These are phyloP conservation scores for Lasioglossum figueresi DNA, from an alignment of 2,888 invertebrate species.

Conservation along the genomic window DNA sequence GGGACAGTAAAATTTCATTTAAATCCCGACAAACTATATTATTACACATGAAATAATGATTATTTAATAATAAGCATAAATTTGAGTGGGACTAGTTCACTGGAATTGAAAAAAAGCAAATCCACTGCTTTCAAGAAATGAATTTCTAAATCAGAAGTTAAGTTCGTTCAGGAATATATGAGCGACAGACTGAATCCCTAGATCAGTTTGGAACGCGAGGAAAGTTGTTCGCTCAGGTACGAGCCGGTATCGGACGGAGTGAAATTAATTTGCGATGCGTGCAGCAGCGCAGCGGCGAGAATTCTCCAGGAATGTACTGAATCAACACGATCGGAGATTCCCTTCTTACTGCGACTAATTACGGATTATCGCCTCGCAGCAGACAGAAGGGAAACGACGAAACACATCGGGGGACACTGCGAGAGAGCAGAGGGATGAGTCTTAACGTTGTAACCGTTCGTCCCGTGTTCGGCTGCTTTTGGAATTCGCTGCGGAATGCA, in stretches of 20 bases:
- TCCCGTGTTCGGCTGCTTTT: constrained; percentile 61
- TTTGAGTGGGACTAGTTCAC: too few species aligned
- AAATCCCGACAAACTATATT: too few species aligned
- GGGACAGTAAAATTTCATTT: too few species aligned
- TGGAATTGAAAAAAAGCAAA: too few species aligned
- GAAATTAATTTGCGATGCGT: constrained; percentile 34
- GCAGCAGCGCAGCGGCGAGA: constrained; percentile 30
- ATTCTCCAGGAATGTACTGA: constrained; percentile 42
- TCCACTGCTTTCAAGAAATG: not conserved
- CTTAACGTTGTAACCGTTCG: constrained; percentile 52
- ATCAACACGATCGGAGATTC: constrained; percentile 49
- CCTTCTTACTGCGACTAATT: constrained; percentile 46
- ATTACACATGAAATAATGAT: too few species aligned
- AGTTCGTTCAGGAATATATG: not conserved
- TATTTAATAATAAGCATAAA: too few species aligned
- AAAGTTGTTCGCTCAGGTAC: not conserved
- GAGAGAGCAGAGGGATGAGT: constrained; percentile 27
- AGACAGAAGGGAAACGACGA: constrained; percentile 38
- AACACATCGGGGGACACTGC: constrained; percentile 33
- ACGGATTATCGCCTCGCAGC: constrained; percentile 49
- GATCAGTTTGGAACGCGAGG: not conserved
- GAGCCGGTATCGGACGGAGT: not conserved
- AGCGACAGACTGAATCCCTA: not conserved
- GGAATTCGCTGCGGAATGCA: constrained; percentile 72
- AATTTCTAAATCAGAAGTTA: not conserved